A percentile compares a stretch with the other conserved stretches of the same genome.
phyloP scores from a whole-genome alignment of 2,113 vertebrate species.

The Heptranchias perlo region DNA sequence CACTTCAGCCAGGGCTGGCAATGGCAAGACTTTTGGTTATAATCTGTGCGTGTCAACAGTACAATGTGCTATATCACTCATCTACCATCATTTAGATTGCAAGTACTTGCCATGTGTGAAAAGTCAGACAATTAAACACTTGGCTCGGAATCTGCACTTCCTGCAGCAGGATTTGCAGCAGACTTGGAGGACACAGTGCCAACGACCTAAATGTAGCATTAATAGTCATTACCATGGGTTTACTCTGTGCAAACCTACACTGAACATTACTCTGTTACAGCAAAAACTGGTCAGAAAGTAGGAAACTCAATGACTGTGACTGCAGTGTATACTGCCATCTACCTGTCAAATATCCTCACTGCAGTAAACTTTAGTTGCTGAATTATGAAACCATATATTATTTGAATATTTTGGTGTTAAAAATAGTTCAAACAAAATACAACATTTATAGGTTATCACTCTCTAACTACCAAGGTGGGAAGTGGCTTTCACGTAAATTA shows the following conservation, averaged over 20 bases:
- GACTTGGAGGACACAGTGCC: not conserved
- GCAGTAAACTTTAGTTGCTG: not conserved
- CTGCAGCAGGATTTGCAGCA: not conserved
- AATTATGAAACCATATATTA: not conserved
- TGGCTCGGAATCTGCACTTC: not conserved
- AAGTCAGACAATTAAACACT: not conserved
- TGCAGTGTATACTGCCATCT: constrained; percentile 20
- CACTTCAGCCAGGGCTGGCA: not conserved
- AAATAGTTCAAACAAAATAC: not conserved
- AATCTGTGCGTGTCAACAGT: not conserved
- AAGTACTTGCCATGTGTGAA: not conserved
- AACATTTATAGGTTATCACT: not conserved
- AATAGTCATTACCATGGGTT: not conserved
- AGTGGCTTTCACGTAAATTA: not conserved
- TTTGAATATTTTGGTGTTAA: not conserved
- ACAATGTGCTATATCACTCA: not conserved
- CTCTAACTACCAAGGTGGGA: not conserved
- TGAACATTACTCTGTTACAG: not conserved
- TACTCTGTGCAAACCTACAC: not conserved
- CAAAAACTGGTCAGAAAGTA: not conserved
- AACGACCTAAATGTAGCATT: not conserved
- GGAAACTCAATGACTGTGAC: not conserved
- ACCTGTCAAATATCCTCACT: not conserved
- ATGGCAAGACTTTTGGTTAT: not conserved
- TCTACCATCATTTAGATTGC: not conserved